Conservation (phyloP, 2,888 invertebrate genomes). For the Drosophila sordidapex region DNA sequence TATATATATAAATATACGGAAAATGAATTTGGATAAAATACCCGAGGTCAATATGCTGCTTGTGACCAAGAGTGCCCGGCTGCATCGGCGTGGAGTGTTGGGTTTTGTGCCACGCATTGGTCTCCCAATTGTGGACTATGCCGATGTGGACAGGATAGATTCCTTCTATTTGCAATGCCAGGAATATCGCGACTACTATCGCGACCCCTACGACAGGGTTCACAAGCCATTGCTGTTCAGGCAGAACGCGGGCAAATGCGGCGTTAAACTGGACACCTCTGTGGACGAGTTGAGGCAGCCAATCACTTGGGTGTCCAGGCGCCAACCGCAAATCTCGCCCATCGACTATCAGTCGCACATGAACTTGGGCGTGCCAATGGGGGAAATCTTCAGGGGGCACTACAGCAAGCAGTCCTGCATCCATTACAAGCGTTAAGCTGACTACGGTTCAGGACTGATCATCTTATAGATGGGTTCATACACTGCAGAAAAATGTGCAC, state of each 20-base stretch:
- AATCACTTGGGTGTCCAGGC: constrained; percentile 19
- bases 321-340: constrained; percentile 14
- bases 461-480: constrained; percentile 22
- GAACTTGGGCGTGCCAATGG: constrained; percentile 39
- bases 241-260: constrained; percentile 51
- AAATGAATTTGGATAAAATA: constrained; percentile 29
- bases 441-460: not conserved
- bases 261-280: constrained; percentile 31
- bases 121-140: constrained; percentile 75
- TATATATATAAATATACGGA: not conserved
- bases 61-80: constrained; percentile 32
- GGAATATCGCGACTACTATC: constrained; percentile 80
- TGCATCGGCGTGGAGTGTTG: constrained; percentile 65
- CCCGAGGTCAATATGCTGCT: constrained; percentile 41
- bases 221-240: constrained; percentile 55
- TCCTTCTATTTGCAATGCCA: constrained; percentile 78
- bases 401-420: constrained; percentile 20
- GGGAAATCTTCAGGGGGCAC: constrained; percentile 13
- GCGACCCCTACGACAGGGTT: constrained; percentile 77
- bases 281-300: constrained; percentile 35
- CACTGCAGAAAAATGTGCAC: constrained; percentile 6
- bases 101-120: constrained; percentile 79
- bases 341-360: constrained; percentile 32
- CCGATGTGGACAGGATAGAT: constrained; percentile 73
- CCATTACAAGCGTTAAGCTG: constrained; percentile 31